Evolutionary conservation across 1,140 invertebrate species (phyloP).

Genomic region (Eueides isabella): DNA sequence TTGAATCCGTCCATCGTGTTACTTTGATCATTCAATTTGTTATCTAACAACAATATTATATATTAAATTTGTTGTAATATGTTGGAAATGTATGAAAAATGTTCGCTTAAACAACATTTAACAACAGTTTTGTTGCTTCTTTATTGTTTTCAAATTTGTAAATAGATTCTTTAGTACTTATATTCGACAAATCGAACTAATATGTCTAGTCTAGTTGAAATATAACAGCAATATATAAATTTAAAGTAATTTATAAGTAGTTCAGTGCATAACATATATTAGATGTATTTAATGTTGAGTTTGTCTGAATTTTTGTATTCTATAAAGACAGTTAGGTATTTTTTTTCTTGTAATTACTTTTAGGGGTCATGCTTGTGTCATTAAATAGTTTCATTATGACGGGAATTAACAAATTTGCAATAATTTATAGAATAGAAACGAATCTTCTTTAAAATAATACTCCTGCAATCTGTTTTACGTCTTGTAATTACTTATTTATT

Average conservation of each 20-base stretch:
- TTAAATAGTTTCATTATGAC: too few species aligned
- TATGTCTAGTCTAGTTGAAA: constrained; percentile 34
- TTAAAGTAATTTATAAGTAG: constrained; percentile 51
- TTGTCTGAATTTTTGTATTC: constrained; percentile 5
- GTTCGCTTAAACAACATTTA: not conserved
- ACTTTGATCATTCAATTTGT: constrained; percentile 35
- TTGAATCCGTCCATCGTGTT: constrained; percentile 51
- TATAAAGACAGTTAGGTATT: constrained; percentile 26
- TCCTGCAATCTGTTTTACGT: not conserved
- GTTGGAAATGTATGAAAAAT: not conserved
- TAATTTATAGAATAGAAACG: not conserved
- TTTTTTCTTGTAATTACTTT: constrained; percentile 18
- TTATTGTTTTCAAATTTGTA: not conserved
- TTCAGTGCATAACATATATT: constrained; percentile 50
- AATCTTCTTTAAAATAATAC: not conserved
- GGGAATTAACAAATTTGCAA: too few species aligned
- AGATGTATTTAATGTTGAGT: constrained; percentile 28
- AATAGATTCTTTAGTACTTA: constrained; percentile 22
- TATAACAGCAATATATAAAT: constrained; percentile 57
- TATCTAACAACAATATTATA: not conserved
- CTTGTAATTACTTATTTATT: not conserved
- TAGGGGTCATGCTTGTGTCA: not conserved
- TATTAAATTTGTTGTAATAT: not conserved
- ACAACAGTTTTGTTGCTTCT: constrained; percentile 5
- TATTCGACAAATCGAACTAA: constrained; percentile 24